A percentile compares a stretch with the other conserved stretches of the same genome.
Evolutionary conservation across 2,888 invertebrate genomes (phyloP).

Genomic region (Caenorhabditis sp.): DNA sequence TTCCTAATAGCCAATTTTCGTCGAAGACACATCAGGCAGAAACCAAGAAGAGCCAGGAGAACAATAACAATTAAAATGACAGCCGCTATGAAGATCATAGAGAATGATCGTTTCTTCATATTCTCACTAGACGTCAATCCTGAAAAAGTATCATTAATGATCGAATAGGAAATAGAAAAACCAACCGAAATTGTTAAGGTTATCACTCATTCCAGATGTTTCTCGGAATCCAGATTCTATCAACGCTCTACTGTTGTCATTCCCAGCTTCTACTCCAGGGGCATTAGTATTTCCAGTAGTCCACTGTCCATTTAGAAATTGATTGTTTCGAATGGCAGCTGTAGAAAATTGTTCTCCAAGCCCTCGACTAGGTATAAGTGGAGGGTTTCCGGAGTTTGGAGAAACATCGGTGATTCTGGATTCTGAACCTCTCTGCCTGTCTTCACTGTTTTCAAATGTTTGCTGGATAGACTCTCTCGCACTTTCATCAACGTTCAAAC

Average conservation of each 20-base stretch:
- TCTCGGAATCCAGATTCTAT: background rate
- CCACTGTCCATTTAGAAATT: background rate
- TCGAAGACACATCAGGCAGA: conserved; percentile 26
- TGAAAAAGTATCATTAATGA: background rate
- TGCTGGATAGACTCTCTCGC: background rate
- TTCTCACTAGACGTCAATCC: conserved; percentile 7
- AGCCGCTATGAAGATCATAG: conserved; percentile 34
- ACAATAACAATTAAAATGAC: conserved; percentile 32
- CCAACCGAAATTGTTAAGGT: background rate
- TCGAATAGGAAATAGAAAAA: too few species aligned
- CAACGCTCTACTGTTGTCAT: background rate
- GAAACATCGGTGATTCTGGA: background rate
- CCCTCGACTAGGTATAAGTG: background rate
- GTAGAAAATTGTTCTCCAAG: conserved; percentile 20
- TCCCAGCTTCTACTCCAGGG: background rate
- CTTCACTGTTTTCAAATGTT: conserved; percentile 9
- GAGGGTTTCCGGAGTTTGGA: background rate
- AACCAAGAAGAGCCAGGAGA: conserved; percentile 12
- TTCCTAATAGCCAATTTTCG: conserved; percentile 24
- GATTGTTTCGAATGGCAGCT: background rate
- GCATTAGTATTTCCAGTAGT: conserved; percentile 13
- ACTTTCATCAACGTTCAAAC: conserved; percentile 10
- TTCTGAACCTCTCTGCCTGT: background rate
- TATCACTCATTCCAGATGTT: background rate
- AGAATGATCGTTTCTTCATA: conserved; percentile 30